Conservation (phyloP, 30 jellyfish, hydroid and myxozoan genomes). For the Turritopsis dohrnii region DNA sequence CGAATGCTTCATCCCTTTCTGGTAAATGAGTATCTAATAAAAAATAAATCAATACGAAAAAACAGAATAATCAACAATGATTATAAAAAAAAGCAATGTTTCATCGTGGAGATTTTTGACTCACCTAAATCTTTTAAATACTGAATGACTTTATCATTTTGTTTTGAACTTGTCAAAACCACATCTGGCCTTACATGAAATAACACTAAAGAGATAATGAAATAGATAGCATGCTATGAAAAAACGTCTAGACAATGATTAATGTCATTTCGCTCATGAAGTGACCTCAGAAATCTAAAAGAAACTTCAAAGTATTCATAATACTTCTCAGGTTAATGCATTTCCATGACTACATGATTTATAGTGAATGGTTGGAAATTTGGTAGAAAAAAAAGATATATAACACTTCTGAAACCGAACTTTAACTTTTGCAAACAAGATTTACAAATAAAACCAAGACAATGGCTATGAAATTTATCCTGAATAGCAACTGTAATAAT, state of each 20-base stretch:
- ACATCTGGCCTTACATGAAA: constrained; percentile 67
- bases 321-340: too few relatives aligned
- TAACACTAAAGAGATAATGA: constrained; percentile 37
- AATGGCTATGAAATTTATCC: background rate
- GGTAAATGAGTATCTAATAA: too few relatives aligned
- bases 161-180: constrained; percentile 85
- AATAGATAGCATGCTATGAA: background rate
- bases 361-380: too few relatives aligned
- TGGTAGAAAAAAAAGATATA: too few relatives aligned
- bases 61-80: background rate
- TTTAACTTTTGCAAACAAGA: too few relatives aligned
- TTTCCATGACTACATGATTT: too few relatives aligned
- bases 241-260: too few relatives aligned
- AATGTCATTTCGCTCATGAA: too few relatives aligned
- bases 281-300: too few relatives aligned
- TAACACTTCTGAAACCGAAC: too few relatives aligned
- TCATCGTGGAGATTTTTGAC: background rate
- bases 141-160: constrained; percentile 61
- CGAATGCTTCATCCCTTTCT: constrained; percentile 22
- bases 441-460: too few relatives aligned
- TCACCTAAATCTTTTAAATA: constrained; percentile 54
- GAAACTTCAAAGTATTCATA: too few relatives aligned
- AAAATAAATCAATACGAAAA: background rate
- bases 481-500: background rate
- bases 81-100: background rate